phyloP scores from a whole-genome alignment of 2,797 vertebrate species.

The Capromys pilorides region DNA sequence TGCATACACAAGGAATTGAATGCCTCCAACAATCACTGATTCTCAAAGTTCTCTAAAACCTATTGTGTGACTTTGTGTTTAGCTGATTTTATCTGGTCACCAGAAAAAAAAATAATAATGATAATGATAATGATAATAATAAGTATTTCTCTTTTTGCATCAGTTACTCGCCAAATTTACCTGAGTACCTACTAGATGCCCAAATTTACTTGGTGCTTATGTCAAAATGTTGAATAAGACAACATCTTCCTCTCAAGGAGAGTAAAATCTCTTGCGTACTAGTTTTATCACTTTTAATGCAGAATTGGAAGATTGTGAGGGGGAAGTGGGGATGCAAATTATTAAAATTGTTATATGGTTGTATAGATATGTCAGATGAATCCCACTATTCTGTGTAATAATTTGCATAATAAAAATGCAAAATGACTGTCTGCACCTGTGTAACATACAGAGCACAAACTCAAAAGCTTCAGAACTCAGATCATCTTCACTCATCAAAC shows the following conservation, averaged over 20 bases:
- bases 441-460: not conserved
- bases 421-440: not conserved
- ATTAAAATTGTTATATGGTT: not conserved
- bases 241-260: not conserved
- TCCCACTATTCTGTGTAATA: not conserved
- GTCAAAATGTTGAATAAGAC: not conserved
- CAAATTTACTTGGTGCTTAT: not conserved
- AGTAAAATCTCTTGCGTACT: not conserved
- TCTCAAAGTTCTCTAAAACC: not conserved
- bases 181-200: not conserved
- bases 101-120: not conserved
- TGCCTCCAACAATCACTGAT: not conserved
- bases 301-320: not conserved
- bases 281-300: not conserved
- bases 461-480: not conserved
- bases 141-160: not conserved
- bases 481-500: not conserved
- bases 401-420: not conserved
- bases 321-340: not conserved
- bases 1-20: not conserved
- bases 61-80: not conserved
- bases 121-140: not conserved
- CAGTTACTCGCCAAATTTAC: not conserved
- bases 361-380: not conserved
- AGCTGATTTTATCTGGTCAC: not conserved